Conservation (phyloP, 2,113 vertebrate species). For the Calyptommatus sinebrachiatus region DNA sequence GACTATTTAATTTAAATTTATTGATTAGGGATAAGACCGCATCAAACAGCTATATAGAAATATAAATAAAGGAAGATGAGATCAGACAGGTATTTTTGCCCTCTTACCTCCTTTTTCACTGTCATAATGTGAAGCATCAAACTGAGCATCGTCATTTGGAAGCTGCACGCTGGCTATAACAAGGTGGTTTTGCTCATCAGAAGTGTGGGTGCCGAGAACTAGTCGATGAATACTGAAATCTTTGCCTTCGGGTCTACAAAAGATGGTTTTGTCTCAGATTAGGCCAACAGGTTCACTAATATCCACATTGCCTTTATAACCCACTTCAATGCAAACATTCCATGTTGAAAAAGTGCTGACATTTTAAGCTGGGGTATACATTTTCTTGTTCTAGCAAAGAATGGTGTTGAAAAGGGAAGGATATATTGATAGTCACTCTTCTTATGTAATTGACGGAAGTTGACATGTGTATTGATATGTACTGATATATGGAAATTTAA, state of each 20-base stretch:
- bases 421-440: no score
- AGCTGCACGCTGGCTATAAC: conserved; percentile 96
- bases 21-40: no score
- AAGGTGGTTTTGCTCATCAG: conserved; percentile 95
- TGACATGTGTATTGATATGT: no score
- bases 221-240: conserved; percentile 96
- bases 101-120: conserved; percentile 94
- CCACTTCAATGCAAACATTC: background rate
- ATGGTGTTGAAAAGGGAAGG: background rate
- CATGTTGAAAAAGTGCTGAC: background rate
- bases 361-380: background rate
- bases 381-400: background rate
- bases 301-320: background rate
- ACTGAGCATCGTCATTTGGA: conserved; percentile 95
- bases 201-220: conserved; percentile 94
- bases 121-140: conserved; percentile 96
- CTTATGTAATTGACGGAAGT: no score
- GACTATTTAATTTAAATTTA: no score
- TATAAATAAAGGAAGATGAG: background rate
- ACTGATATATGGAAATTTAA: no score
- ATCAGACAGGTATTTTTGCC: fast-evolving
- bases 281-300: no score
- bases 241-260: conserved; percentile 91
- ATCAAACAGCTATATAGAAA: background rate
- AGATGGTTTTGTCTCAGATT: background rate